phyloP scores from a whole-genome alignment of 2,113 vertebrate species.

The Megalops atlanticus region DNA sequence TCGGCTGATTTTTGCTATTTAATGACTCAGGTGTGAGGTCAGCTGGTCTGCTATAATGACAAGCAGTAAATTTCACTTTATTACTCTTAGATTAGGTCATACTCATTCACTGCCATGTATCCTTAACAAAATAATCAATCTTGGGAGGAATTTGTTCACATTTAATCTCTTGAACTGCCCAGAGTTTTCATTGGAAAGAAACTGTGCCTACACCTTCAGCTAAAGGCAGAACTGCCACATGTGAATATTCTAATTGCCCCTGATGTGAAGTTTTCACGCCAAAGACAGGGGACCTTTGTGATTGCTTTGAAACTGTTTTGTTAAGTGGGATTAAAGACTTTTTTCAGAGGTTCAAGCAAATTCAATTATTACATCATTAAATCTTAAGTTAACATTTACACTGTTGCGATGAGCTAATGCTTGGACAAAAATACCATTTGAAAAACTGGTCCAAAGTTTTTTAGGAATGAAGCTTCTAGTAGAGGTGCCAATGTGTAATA shows the following conservation, averaged over 20 bases:
- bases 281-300: background rate
- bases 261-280: background rate
- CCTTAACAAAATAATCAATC: slow-evolving; percentile 16
- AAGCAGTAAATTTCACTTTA: slow-evolving; percentile 25
- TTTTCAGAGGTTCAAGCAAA: too few species aligned
- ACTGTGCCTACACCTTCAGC: background rate
- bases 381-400: too few species aligned
- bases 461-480: too few species aligned
- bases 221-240: slow-evolving; percentile 7
- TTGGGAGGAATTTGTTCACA: background rate
- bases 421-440: too few species aligned
- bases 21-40: slow-evolving; percentile 25
- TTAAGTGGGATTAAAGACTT: background rate
- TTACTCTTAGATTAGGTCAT: slow-evolving; percentile 13
- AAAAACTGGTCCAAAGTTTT: too few species aligned
- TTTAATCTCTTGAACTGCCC: slow-evolving; percentile 1
- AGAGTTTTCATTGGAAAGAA: slow-evolving; percentile 10
- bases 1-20: background rate
- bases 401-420: too few species aligned
- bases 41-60: slow-evolving; percentile 18
- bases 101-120: slow-evolving; percentile 1
- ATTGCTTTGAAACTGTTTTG: background rate
- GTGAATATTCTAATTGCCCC: background rate
- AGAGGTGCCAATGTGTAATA: too few species aligned
- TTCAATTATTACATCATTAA: background rate